phyloP scores from a whole-genome alignment of 2,797 vertebrate species.

The Oryzias sinensis region DNA sequence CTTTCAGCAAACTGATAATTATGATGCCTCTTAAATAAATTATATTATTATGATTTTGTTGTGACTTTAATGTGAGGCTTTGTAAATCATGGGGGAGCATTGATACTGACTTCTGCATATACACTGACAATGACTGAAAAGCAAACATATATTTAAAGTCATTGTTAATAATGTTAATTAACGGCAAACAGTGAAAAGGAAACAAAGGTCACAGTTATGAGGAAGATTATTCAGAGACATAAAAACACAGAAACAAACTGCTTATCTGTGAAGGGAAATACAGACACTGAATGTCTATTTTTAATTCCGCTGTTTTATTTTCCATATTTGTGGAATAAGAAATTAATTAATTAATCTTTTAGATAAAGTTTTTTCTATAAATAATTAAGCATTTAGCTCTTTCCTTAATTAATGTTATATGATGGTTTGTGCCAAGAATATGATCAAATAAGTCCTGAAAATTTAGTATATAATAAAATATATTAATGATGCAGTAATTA shows the following conservation, averaged over 20 bases:
- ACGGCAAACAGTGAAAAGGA: constrained; percentile 9
- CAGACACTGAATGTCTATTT: too few relatives aligned
- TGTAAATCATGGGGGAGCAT: background rate
- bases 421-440: too few relatives aligned
- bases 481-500: background rate
- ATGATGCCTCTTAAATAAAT: background rate
- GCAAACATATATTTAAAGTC: constrained; percentile 18
- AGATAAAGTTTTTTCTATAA: too few relatives aligned
- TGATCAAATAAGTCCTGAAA: background rate
- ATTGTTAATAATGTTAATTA: constrained; percentile 17
- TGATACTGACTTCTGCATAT: constrained; percentile 39
- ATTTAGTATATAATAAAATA: background rate
- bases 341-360: too few relatives aligned
- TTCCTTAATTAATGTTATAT: too few relatives aligned
- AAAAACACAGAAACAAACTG: constrained; percentile 19
- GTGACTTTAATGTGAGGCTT: too few relatives aligned
- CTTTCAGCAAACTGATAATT: background rate
- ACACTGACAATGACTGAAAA: constrained; percentile 38
- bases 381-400: too few relatives aligned
- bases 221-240: background rate
- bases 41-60: too few relatives aligned
- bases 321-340: too few relatives aligned
- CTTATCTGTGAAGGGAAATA: background rate
- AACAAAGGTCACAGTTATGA: constrained; percentile 2
- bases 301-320: too few relatives aligned